These are phyloP conservation scores for Gambusia yucatana DNA, from an alignment of 2,797 vertebrate genomes.

Conservation along the genomic window DNA sequence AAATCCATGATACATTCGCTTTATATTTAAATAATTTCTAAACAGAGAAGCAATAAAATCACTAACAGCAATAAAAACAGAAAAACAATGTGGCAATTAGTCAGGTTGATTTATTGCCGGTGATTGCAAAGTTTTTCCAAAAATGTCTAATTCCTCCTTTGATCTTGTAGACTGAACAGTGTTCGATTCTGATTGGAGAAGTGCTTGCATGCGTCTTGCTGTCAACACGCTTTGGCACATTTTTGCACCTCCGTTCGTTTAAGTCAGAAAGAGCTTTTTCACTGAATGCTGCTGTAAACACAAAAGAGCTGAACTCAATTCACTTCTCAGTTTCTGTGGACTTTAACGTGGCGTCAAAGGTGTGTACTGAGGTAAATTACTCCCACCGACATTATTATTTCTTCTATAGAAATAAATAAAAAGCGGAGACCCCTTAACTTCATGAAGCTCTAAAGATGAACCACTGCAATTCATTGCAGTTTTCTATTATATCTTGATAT, in stretches of 20 bases:
- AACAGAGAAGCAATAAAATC: not conserved
- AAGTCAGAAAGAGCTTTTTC: conserved; percentile 62
- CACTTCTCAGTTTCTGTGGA: conserved; percentile 41
- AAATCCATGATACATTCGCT: not conserved
- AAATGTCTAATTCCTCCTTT: conserved; percentile 11
- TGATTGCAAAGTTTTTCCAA: conserved; percentile 3
- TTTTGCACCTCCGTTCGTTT: conserved; percentile 48
- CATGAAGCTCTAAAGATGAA: conserved; percentile 36
- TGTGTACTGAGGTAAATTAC: conserved; percentile 52
- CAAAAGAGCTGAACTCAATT: conserved; percentile 53
- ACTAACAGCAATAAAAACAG: not conserved
- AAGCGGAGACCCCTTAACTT: conserved; percentile 53
- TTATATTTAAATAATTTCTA: not conserved
- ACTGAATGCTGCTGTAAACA: conserved; percentile 43
- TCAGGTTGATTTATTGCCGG: not conserved
- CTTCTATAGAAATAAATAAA: conserved; percentile 59
- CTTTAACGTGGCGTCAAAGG: conserved; percentile 48
- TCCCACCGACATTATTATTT: conserved; percentile 49
- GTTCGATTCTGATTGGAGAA: conserved; percentile 44
- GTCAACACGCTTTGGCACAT: conserved; percentile 53
- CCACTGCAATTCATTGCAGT: conserved; percentile 25
- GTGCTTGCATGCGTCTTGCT: conserved; percentile 41
- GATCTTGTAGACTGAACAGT: conserved; percentile 38
- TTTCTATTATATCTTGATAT: not conserved
- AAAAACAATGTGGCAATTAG: not conserved